These are phyloP conservation scores for Nettapus auritus DNA, from an alignment of 2,113 vertebrate species.

Conservation along the genomic window DNA sequence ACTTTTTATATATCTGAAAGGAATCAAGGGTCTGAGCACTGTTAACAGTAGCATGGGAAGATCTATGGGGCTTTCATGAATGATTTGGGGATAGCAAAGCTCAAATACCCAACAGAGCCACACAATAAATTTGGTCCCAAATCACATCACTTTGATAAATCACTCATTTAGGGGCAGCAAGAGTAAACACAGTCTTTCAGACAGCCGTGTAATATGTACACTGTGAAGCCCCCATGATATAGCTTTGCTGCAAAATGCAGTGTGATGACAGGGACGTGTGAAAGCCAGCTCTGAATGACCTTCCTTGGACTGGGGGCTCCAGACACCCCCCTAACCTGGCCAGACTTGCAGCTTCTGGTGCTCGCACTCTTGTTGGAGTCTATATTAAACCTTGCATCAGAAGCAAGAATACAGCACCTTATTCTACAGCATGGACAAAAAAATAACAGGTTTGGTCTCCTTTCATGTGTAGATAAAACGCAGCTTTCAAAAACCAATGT, in stretches of 20 bases:
- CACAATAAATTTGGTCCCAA: neutral
- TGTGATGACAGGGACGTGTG: neutral
- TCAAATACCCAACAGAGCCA: neutral
- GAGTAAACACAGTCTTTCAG: neutral
- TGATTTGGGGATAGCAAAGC: neutral
- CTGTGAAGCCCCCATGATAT: neutral
- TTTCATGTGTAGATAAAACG: neutral
- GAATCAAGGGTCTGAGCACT: neutral
- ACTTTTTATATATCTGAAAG: neutral
- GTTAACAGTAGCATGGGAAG: neutral
- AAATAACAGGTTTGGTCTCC: too few species aligned
- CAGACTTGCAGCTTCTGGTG: neutral
- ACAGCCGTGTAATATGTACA: fast-evolving
- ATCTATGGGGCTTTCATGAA: neutral
- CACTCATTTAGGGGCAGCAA: neutral
- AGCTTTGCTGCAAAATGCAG: neutral
- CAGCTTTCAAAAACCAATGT: neutral
- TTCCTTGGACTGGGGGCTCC: neutral
- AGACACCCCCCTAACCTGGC: neutral
- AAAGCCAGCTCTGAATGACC: neutral
- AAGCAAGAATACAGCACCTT: neutral
- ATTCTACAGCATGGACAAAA: neutral
- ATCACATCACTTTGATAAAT: neutral
- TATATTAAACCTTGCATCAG: neutral
- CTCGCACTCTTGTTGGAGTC: neutral